Evolutionary conservation across 2,113 vertebrate genomes (phyloP), one percentile per base, ranked within the genome.

Genomic region (Mormoops blainvillei): DNA sequence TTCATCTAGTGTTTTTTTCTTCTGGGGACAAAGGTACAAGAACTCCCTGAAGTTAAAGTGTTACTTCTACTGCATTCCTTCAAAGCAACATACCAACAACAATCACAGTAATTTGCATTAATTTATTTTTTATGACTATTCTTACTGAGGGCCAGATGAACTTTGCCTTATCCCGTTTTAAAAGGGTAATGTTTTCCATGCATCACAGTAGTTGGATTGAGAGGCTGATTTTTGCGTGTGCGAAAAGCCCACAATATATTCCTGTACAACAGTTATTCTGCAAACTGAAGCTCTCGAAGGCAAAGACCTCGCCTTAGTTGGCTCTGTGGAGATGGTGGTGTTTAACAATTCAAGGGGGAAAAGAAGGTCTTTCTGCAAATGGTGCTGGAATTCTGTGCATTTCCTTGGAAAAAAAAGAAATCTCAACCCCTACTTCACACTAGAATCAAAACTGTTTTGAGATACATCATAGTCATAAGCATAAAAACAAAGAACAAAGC

Each of bases 11-110:
- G 24, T 80, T 88, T 82, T 26, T 85, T 84, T 28, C 82, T 54
- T 41, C 70, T 74, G 58, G 31, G 94, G 88, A 92, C 91, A 96
- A 96, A 98, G 73, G 56, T 78, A 74, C 54, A 58, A 83, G 74
- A 87, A 85, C 19, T 48, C 58, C 20, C 67, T 10, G 6, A 89
- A 92, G 95, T 95, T 97, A 97, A 97, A 96, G 26, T 93, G 58
- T 93, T 78, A 95, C 89, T 84, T 50, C 33, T 3, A 20, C 58
- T 88, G 14, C 63, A 96, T 97, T 96, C 97, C 87, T 97, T 95
- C 85, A 56, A 82, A 83, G 91, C 63, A 78, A 52, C 11, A 94
- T 71, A 58, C n/a, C 14, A 43, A 45, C n/a, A n/a, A 58, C 43
- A 63, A 24, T n/a, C 54, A 67, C 8, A 45, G 68, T 48, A 52